These are phyloP conservation scores for Strongylocentrotus purpuratus DNA, from an alignment of 35 echinoderm and acorn worm genomes.

Conservation along the genomic window DNA sequence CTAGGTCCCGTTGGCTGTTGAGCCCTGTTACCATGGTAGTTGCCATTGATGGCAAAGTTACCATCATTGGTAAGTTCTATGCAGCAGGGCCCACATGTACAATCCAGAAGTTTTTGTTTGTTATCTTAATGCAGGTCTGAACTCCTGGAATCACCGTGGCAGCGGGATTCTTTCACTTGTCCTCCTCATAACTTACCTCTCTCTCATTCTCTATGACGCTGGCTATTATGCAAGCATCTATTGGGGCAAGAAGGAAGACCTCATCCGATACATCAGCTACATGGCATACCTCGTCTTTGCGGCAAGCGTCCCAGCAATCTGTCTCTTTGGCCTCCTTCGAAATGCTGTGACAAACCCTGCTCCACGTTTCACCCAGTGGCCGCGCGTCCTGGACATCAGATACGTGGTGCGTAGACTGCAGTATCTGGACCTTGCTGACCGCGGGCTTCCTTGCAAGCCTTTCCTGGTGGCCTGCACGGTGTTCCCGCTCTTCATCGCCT, in stretches of 20 bases:
- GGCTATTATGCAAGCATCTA: slow-evolving; percentile 32
- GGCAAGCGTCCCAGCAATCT: slow-evolving; percentile 21
- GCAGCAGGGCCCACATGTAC: too few species aligned
- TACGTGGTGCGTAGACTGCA: slow-evolving; percentile 75
- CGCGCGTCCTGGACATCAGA: slow-evolving; percentile 38
- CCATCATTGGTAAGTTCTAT: too few species aligned
- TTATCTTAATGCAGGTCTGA: slow-evolving; percentile 35
- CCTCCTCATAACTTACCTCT: slow-evolving; percentile 22
- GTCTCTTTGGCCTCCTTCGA: slow-evolving; percentile 17
- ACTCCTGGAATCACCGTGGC: slow-evolving; percentile 70
- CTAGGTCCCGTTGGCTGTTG: too few species aligned
- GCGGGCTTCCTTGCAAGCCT: slow-evolving; percentile 51
- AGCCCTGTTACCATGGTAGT: too few species aligned
- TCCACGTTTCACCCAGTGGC: slow-evolving; percentile 53
- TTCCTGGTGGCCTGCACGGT: slow-evolving; percentile 49
- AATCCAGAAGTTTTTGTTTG: neutral
- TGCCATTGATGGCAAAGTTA: too few species aligned
- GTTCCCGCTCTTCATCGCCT: slow-evolving; percentile 4
- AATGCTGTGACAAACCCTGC: slow-evolving; percentile 29
- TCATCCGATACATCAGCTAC: slow-evolving; percentile 75
- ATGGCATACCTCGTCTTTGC: slow-evolving; percentile 57
- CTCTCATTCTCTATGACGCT: slow-evolving; percentile 61
- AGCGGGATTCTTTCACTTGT: slow-evolving; percentile 66
- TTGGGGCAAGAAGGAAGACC: slow-evolving; percentile 64
- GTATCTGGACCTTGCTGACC: slow-evolving; percentile 56